Conservation (phyloP, 35 echinoderm and acorn worm species). For the Holothuria glaberrima region DNA sequence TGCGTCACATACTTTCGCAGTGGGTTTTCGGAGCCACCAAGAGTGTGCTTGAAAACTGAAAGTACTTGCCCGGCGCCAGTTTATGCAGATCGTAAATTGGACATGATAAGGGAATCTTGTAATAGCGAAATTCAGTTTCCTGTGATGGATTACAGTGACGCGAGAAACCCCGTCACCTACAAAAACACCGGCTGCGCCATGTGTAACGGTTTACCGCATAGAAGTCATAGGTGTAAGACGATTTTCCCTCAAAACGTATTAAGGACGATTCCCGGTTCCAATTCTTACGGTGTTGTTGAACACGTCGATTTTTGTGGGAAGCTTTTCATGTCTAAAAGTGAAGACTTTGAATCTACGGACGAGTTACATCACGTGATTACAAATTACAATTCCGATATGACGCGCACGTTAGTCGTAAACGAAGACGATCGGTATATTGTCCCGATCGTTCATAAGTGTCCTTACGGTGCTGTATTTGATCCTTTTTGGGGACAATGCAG, state of each 20-base stretch:
- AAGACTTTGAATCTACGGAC: background rate
- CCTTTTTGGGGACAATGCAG: conserved; percentile 23
- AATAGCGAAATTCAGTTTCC: conserved; percentile 22
- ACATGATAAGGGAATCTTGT: background rate
- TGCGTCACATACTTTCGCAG: conserved; percentile 40
- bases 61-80: conserved; percentile 7
- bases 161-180: background rate
- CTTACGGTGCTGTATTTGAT: conserved; percentile 49
- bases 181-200: conserved; percentile 37
- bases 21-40: conserved; percentile 30
- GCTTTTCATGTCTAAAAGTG: background rate
- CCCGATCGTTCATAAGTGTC: conserved; percentile 51
- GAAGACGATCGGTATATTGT: conserved; percentile 38
- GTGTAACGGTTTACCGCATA: conserved; percentile 4
- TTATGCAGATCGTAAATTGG: background rate
- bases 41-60: conserved; percentile 7
- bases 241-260: background rate
- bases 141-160: background rate
- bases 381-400: conserved; percentile 52
- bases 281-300: background rate
- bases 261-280: background rate
- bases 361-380: conserved; percentile 59
- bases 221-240: background rate
- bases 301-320: conserved; percentile 37
- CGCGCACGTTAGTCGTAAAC: conserved; percentile 19